phyloP scores from a whole-genome alignment of 2,797 vertebrate genomes.

The Lutjanus campechanus region DNA sequence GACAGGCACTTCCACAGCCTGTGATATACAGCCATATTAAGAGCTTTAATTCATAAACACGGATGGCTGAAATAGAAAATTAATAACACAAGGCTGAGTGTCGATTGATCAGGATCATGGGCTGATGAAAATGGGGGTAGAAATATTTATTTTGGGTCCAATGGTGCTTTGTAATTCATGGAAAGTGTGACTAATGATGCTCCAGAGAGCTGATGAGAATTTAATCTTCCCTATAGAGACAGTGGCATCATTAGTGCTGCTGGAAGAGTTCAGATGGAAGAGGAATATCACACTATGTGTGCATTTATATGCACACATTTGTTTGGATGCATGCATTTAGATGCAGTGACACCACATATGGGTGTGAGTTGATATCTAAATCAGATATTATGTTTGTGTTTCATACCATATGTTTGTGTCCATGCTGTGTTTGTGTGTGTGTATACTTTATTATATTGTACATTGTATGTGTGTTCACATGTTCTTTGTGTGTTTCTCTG shows the following conservation, averaged over 20 bases:
- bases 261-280: conserved; percentile 10
- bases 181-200: conserved; percentile 37
- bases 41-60: conserved; percentile 36
- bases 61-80: conserved; percentile 27
- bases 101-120: conserved; percentile 40
- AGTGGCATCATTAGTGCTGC: conserved; percentile 25
- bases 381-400: too few relatives aligned
- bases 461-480: too few relatives aligned
- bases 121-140: conserved; percentile 36
- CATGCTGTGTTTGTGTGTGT: too few relatives aligned
- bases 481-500: too few relatives aligned
- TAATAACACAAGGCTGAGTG: conserved; percentile 33
- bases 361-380: too few relatives aligned
- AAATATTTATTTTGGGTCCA: conserved; percentile 47
- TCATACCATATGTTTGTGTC: too few relatives aligned
- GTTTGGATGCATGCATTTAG: conserved; percentile 1
- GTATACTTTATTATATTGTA: too few relatives aligned
- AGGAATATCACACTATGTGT: background rate
- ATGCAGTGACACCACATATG: too few relatives aligned
- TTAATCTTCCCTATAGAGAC: conserved; percentile 15
- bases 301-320: background rate
- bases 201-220: conserved; percentile 38
- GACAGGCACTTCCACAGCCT: conserved; percentile 19
- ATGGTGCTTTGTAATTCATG: conserved; percentile 23
- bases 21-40: conserved; percentile 29